phyloP scores from a whole-genome alignment of 2,797 vertebrate species.

The Gobio occitaniae region DNA sequence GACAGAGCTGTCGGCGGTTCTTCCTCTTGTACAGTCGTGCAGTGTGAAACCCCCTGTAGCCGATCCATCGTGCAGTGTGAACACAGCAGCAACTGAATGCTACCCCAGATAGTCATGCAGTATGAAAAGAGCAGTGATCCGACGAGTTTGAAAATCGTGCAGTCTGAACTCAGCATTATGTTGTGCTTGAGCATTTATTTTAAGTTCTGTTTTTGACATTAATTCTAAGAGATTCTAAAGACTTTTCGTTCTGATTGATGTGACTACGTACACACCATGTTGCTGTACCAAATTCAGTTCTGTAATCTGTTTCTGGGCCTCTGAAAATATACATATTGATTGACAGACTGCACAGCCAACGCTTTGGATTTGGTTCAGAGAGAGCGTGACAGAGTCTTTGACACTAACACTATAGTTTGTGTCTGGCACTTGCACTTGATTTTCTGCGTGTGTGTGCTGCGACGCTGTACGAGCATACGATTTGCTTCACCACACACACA shows the following conservation, averaged over 20 bases:
- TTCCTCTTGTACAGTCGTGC: too few species aligned
- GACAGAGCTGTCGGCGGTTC: too few species aligned
- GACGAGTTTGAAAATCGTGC: too few species aligned
- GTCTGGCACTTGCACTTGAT: conserved; percentile 56
- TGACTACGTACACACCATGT: not conserved
- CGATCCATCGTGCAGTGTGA: too few species aligned
- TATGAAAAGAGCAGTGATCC: too few species aligned
- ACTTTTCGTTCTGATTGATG: conserved; percentile 1
- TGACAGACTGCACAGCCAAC: conserved; percentile 51
- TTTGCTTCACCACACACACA: conserved; percentile 50
- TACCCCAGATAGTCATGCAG: too few species aligned
- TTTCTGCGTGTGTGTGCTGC: conserved; percentile 48
- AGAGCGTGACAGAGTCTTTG: conserved; percentile 47
- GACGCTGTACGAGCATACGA: conserved; percentile 27
- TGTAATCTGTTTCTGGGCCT: conserved; percentile 26
- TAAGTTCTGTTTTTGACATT: conserved; percentile 29
- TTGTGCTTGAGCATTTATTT: conserved; percentile 18
- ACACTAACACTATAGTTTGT: conserved; percentile 60
- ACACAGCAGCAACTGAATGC: too few species aligned
- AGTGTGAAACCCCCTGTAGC: too few species aligned
- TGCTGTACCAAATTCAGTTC: conserved; percentile 38
- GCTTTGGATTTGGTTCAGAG: conserved; percentile 49
- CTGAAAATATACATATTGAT: conserved; percentile 50
- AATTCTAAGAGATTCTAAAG: conserved; percentile 25
- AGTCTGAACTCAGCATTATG: too few species aligned